Evolutionary conservation across 2,113 vertebrate genomes (phyloP).

Genomic region (Trochalopteron elliotii): DNA sequence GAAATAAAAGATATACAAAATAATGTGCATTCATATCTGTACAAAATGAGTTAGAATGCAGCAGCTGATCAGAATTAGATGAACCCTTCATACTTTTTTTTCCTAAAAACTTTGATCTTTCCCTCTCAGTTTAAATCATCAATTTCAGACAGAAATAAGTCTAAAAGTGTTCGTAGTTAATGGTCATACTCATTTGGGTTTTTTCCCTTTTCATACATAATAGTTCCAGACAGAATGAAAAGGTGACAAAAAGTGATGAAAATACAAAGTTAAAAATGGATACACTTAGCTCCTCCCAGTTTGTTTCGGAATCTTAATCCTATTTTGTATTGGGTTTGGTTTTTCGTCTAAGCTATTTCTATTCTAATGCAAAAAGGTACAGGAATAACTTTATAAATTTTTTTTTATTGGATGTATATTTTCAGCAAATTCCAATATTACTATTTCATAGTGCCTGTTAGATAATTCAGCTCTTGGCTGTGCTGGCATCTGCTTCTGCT

Average conservation of each 20-base stretch:
- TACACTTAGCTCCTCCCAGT: neutral
- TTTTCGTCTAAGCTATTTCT: neutral
- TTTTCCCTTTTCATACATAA: neutral
- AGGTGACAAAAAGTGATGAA: neutral
- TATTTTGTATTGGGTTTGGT: neutral
- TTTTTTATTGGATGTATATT: neutral
- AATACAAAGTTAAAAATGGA: neutral
- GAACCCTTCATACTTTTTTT: neutral
- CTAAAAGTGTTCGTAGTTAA: neutral
- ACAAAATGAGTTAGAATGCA: neutral
- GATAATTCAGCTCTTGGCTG: conserved; percentile 20
- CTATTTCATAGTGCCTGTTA: neutral
- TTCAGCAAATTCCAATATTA: conserved; percentile 26
- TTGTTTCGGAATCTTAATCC: neutral
- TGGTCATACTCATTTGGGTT: neutral
- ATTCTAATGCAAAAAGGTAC: neutral
- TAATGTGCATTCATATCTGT: neutral
- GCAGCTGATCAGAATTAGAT: neutral
- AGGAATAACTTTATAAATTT: neutral
- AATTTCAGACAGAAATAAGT: neutral
- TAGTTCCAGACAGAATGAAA: neutral
- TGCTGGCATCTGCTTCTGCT: conserved; percentile 8
- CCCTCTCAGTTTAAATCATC: neutral
- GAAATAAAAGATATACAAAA: neutral
- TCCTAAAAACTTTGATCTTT: neutral